phyloP scores from a whole-genome alignment of 2,113 vertebrate species.

The Megaceryle maxima region DNA sequence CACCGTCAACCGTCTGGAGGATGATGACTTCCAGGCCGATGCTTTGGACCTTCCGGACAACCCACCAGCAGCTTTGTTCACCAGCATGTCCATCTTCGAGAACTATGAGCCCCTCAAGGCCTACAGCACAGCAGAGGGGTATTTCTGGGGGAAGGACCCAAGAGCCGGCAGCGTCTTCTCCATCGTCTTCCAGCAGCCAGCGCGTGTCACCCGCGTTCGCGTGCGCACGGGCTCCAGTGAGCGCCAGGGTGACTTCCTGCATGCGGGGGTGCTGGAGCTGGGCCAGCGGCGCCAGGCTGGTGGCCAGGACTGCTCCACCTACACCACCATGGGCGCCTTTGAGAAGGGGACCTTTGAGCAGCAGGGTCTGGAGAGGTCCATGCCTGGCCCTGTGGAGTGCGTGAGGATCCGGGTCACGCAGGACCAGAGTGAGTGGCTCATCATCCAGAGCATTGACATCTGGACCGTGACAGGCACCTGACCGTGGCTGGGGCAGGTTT shows the following conservation, averaged over 20 bases:
- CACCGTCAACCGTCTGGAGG: conserved; percentile 76
- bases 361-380: conserved; percentile 54
- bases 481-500: rapidly evolving
- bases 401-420: conserved; percentile 77
- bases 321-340: conserved; percentile 70
- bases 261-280: conserved; percentile 73
- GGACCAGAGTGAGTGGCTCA: conserved; percentile 78
- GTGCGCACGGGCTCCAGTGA: conserved; percentile 73
- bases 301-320: conserved; percentile 63
- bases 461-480: conserved; percentile 31
- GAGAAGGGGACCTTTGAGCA: conserved; percentile 74
- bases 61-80: conserved; percentile 72
- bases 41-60: conserved; percentile 69
- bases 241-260: conserved; percentile 60
- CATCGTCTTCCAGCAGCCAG: conserved; percentile 68
- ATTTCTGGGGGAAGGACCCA: conserved; percentile 79
- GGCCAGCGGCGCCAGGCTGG: background rate
- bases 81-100: conserved; percentile 67
- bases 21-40: conserved; percentile 70
- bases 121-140: conserved; percentile 65
- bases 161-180: conserved; percentile 73
- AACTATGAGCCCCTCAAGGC: conserved; percentile 68
- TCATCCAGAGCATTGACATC: conserved; percentile 79
- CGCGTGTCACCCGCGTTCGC: conserved; percentile 51
- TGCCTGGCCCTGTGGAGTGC: conserved; percentile 57